Evolutionary conservation across 2,888 invertebrate species (phyloP), one percentile per base, ranked within the genome.

Genomic region (Euproctis similis): DNA sequence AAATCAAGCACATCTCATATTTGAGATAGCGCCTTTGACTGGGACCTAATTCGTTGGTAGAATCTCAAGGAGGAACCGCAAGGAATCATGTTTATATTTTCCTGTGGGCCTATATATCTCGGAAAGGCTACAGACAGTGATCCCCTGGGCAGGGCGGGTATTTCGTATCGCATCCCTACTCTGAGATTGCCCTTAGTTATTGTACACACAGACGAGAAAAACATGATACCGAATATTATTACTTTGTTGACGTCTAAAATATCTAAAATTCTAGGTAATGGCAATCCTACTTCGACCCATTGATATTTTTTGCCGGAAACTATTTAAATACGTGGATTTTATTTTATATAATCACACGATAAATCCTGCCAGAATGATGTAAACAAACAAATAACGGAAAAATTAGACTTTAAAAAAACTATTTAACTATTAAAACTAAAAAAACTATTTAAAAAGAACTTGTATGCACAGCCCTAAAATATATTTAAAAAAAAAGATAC

Each of bases 81-180:
- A 36, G 45, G 41, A 47, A 51, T 48, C 58, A 60, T 59, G 62
- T 58, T 61, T 58, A 60, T 63, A 63, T 59, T 56, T 51, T 51
- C 48, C 50, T 50, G 44, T 45, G 34, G 45, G 50, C 54, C 49
- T 50, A 52, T 60, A 57, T 54, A 63, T 63, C 62, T 53, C 27
- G 25, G 44, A 31, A 35, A 37, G 50, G 57, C 44, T 47, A 30
- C 40, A 48, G 49, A 39, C 53, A 38, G 46, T 27, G 50, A 54
- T 57, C 66, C 66, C 68, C 41, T 46, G 61, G 68, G 67, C 54
- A 46, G 39, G 35, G 51, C 48, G 46, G 41, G 44, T 46, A 45
- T 55, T 54, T 42, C 56, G 61, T 56, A 65, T 64, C 64, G 52
- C 59, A 59, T 53, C 65, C 64, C 67, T 66, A 62, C 55, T 54